These are phyloP conservation scores for Helicoverpa armigera DNA, from an alignment of 1,140 invertebrate genomes.

Conservation along the genomic window DNA sequence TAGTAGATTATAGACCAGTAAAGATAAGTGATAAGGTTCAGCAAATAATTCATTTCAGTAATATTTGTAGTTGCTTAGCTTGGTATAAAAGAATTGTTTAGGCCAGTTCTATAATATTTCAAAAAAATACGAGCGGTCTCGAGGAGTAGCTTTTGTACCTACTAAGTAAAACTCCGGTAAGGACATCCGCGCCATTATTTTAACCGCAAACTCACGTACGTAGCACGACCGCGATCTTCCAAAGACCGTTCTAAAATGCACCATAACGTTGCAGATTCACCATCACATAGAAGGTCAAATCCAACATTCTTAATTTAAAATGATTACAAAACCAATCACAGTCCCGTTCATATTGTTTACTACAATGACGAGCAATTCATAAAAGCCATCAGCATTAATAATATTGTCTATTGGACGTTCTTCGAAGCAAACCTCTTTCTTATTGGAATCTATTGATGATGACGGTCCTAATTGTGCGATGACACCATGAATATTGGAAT, in stretches of 20 bases:
- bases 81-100: too few relatives aligned
- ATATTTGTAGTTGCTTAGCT: too few relatives aligned
- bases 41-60: too few relatives aligned
- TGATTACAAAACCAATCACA: conserved; percentile 8
- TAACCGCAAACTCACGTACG: not conserved
- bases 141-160: too few relatives aligned
- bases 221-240: not conserved
- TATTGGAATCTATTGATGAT: conserved; percentile 43
- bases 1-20: not conserved
- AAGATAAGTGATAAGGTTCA: too few relatives aligned
- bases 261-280: not conserved
- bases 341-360: conserved; percentile 11
- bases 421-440: conserved; percentile 26
- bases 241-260: not conserved
- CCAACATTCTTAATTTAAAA: conserved; percentile 1
- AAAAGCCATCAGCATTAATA: conserved; percentile 18
- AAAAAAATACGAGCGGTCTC: too few relatives aligned
- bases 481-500: conserved; percentile 50
- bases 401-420: conserved; percentile 9
- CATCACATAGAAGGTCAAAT: not conserved
- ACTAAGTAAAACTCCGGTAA: too few relatives aligned
- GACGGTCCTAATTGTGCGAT: conserved; percentile 45
- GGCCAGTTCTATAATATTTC: too few relatives aligned
- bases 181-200: not conserved
- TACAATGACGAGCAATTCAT: conserved; percentile 25